Evolutionary conservation across 1,140 invertebrate genomes (phyloP), one percentile per base, ranked within the genome.

Genomic region (Whitmania pigra): DNA sequence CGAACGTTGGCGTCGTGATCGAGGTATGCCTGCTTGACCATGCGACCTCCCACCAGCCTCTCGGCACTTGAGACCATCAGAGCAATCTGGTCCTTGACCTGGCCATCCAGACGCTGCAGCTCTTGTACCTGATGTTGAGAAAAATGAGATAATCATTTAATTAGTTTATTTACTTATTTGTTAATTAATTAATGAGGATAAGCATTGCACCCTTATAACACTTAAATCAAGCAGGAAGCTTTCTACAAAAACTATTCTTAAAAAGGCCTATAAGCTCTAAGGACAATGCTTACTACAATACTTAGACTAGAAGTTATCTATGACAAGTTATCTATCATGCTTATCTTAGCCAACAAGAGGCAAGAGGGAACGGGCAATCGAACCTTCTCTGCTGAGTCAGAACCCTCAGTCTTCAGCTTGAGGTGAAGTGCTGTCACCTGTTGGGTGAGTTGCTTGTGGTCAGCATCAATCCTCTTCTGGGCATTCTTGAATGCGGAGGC

Each of bases 31-130:
- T 85, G 84, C 72, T 88, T 86, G 69, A 80, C 82, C 73, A 89
- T 85, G 80, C 89, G 89, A 6, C 85, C 86, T 17, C 85, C 82
- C 15, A 89, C 85, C 36, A 89, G 78, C 78, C 88, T 88, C 70
- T 90, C 88, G 60, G 87, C 84, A 66, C 73, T 73, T 25, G 71
- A 76, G 27, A 80, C 78, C 60, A 77, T 78, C 20, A 77, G 71
- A 29, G 66, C 76, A 43, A 82, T 77, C 72, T 78, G 76, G 7
- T 82, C 80, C 69, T 80, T 80, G 74, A 83, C 82, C 76, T 80
- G 82, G 74, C 80, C 81, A 76, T 89, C 88, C 71, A 86, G 75
- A 71, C 86, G 86, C 75, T 89, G 87, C 18, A 89, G 78, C 72
- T 89, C 88, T 69, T 79, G 80, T 0, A 89, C 84, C 79, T 87